These are phyloP conservation scores for Hoplodrina ambigua DNA, from an alignment of 2,888 invertebrate species.

Conservation along the genomic window DNA sequence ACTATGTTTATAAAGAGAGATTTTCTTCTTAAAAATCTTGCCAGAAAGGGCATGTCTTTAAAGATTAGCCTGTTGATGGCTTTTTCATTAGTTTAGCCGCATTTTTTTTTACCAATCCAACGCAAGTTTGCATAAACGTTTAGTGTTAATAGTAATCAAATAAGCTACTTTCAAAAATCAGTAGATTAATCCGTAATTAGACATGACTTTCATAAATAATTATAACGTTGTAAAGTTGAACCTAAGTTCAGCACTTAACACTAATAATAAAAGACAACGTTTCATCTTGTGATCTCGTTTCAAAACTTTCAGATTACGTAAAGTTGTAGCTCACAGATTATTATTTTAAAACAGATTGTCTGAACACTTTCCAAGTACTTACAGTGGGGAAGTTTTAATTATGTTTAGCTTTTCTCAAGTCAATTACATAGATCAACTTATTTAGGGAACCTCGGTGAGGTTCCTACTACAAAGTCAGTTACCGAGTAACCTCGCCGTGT, in stretches of 20 bases:
- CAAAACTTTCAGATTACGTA: slow-evolving; percentile 15
- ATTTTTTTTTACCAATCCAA: too few species aligned
- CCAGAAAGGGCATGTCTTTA: too few species aligned
- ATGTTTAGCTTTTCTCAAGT: neutral
- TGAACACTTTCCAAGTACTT: neutral
- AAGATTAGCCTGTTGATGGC: too few species aligned
- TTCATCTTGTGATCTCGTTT: neutral
- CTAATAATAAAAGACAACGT: neutral
- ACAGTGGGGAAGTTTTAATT: neutral
- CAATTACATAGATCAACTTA: neutral
- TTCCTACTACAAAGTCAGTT: neutral
- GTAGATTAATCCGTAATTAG: too few species aligned
- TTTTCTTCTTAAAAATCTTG: too few species aligned
- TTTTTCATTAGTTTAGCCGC: too few species aligned
- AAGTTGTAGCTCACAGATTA: slow-evolving; percentile 2
- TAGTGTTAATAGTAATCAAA: too few species aligned
- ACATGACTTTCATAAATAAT: neutral
- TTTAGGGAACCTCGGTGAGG: neutral
- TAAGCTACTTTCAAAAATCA: too few species aligned
- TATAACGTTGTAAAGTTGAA: neutral
- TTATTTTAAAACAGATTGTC: slow-evolving; percentile 1
- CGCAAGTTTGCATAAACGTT: too few species aligned
- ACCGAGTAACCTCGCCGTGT: neutral
- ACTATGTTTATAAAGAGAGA: too few species aligned
- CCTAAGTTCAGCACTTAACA: slow-evolving; percentile 8